Evolutionary conservation across 53 echinoderm and acorn worm species (phyloP), one percentile per base, ranked within the genome.

Genomic region (Holothuria leucospilota): DNA sequence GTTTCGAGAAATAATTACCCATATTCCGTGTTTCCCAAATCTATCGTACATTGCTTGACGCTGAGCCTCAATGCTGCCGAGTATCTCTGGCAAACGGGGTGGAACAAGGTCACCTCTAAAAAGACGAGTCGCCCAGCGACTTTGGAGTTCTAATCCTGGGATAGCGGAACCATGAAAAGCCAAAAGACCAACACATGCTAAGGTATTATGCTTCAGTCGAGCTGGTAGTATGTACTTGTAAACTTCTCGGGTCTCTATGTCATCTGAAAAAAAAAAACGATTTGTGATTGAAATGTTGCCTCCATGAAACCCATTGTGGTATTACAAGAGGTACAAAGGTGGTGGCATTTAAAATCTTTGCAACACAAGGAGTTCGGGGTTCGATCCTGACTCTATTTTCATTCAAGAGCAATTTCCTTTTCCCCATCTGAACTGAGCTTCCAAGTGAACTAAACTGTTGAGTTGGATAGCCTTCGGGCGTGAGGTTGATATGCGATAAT

Each of bases 221-320:
- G 89, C 93, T 5, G 91, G 93, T 86, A 91, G 89, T 11, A 95
- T 89, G 53, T 89, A 93, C 86, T 91, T 91, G 87, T 91, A 93
- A 69, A 93, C 63, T 70, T 92, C 87, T 62, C 86, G 67, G 15
- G 90, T 86, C 25, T 66, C 79, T 0, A 61, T 51, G 52, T 61
- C 70, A 58, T 85, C 85, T 85, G 68, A 4, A 60, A n/a, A 56
- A 56, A 56, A 56, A 56, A 56, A 16, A 56, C 56, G 18, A 56
- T 11, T 18, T 18, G 18, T 56, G 56, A 56, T 56, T 56, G 1
- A 56, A 18, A 56, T 56, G 8, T 56, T 56, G 15, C 18, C 18
- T 56, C 18, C 4, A 4, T 56, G 56, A 56, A 1, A 56, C 56
- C 56, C 56, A 56, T 18, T 56, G 56, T 56, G 11, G 46, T 46